Evolutionary conservation across 2,113 vertebrate genomes (phyloP).

Genomic region (Triplophysa tibetana): DNA sequence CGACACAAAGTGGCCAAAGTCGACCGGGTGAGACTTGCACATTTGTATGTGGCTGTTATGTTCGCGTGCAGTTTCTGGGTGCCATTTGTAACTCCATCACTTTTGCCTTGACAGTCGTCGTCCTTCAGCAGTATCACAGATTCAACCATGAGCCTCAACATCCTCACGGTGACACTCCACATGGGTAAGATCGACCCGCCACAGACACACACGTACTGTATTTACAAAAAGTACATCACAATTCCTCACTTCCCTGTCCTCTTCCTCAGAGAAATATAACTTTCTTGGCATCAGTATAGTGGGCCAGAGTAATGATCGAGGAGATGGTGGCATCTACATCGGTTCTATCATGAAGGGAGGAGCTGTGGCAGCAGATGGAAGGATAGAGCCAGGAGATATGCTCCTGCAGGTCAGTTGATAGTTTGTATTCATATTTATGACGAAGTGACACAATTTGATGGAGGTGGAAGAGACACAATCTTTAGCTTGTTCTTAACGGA

Average conservation of each 20-base stretch:
- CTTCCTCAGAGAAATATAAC: slow-evolving; percentile 87
- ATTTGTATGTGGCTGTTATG: background rate
- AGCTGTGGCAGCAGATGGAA: slow-evolving; percentile 92
- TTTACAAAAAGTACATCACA: background rate
- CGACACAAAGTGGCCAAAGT: slow-evolving; percentile 93
- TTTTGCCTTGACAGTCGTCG: slow-evolving; percentile 80
- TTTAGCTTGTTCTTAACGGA: background rate
- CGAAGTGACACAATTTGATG: background rate
- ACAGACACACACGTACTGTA: background rate
- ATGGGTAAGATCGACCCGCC: slow-evolving; percentile 84
- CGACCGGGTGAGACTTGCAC: slow-evolving; percentile 79
- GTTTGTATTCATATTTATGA: background rate
- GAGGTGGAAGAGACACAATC: background rate
- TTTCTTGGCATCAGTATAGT: slow-evolving; percentile 99
- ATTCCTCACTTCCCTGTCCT: background rate
- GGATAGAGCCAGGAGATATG: slow-evolving; percentile 96
- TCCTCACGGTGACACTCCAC: slow-evolving; percentile 95
- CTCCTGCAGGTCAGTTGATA: slow-evolving; percentile 82
- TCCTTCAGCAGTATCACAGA: slow-evolving; percentile 99
- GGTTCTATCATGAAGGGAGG: slow-evolving; percentile 98
- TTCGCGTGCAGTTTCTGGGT: background rate
- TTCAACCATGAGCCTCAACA: slow-evolving; percentile 98
- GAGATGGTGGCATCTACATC: slow-evolving; percentile 95
- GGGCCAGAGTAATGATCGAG: slow-evolving; percentile 95
- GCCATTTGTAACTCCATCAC: background rate